Base-by-base conservation (phyloP, 2,888 invertebrate species). In the Pachliopta kotzebuea region DNA sequence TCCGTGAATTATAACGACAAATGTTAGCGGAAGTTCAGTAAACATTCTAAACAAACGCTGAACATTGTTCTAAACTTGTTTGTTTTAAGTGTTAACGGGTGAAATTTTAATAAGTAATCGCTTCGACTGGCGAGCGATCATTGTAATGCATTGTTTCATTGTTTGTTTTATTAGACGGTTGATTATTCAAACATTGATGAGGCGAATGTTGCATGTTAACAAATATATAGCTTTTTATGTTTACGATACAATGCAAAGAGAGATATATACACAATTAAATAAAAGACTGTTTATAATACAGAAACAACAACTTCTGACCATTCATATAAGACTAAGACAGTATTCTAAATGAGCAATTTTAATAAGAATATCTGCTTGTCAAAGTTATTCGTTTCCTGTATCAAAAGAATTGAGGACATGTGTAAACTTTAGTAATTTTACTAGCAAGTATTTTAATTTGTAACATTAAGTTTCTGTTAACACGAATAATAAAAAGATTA, bases 1-100 rank as follows among this genome's bases (percentile, higher is more conserved):
- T 57, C 24, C 31, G 65, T 65, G 57, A 65, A 65, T 61, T 56
- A 42, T 60, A 24, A 60, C 29, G 65, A 57, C 61, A 65, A 65
- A 61, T 65, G 57, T 61, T 65, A 56, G 53, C 61, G 57, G 65
- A 65, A 65, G 61, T 54, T 61, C 29, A 24, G 54, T 37, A 61
- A 65, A 65, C 65, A 61, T 18, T 31, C 20, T 37, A 49, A 49
- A 63, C 60, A 60, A 56, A 37, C 45, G 56, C 29, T 60, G 56
- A 14, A 56, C 21, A 63, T 56, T 56, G 60, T 65, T 60, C 64
- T 56, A 60, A 64, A 29, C 52, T 57, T 60, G 56, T 60, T 24
- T 60, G 58, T 58, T 56, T 50, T 65, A 52, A 26, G 29, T 20
- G 45, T 60, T 60, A 65, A 60, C 56, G 37, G 23, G n/a, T 20